phyloP scores from a whole-genome alignment of 2,888 invertebrate species.

The Yponomeuta malinellus region DNA sequence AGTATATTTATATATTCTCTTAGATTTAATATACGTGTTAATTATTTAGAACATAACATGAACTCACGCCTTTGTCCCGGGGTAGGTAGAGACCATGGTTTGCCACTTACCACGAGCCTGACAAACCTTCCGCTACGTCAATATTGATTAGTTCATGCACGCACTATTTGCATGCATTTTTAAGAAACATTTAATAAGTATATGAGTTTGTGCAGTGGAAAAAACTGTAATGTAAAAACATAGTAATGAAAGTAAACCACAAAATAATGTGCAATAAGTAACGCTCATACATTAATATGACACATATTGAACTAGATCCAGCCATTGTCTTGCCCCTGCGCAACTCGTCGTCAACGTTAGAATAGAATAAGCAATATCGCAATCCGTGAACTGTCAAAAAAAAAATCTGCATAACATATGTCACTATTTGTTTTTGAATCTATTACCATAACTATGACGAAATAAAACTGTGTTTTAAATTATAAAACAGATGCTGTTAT shows the following conservation, averaged over 20 bases:
- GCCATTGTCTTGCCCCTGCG: constrained; percentile 35
- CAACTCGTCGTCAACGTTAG: constrained; percentile 24
- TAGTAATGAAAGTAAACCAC: constrained; percentile 13
- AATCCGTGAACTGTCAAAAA: constrained; percentile 32
- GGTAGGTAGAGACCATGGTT: no score
- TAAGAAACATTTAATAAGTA: no score
- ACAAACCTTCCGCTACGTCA: no score
- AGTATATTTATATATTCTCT: not conserved
- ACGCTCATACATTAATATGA: constrained; percentile 4
- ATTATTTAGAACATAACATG: not conserved
- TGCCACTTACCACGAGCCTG: no score
- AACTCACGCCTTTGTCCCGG: no score
- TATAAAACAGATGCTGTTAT: not conserved
- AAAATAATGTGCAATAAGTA: not conserved
- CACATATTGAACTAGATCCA: constrained; percentile 6
- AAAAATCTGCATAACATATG: constrained; percentile 34
- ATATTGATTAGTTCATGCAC: not conserved
- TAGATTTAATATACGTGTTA: not conserved
- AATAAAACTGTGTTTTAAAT: not conserved
- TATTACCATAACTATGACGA: not conserved
- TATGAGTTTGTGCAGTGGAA: not conserved
- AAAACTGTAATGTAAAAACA: not conserved
- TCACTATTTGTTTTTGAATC: constrained; percentile 8
- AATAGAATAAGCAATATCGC: constrained; percentile 28
- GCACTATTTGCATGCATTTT: no score